phyloP scores from a whole-genome alignment of 2,113 vertebrate species.

The Passer domesticus region DNA sequence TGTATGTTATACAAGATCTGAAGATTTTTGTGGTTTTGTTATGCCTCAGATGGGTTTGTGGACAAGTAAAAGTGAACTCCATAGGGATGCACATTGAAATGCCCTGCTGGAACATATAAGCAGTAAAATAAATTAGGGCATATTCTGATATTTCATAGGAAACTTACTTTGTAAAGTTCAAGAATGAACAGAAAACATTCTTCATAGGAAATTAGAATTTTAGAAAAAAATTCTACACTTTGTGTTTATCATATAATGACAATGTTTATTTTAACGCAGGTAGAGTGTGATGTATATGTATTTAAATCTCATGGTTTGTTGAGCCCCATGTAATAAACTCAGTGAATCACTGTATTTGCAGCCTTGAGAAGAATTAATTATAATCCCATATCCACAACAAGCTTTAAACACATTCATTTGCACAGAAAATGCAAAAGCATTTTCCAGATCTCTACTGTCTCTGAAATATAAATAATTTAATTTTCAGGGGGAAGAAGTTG shows the following conservation, averaged over 20 bases:
- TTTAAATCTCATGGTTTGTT: slow-evolving; percentile 55
- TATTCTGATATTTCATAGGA: neutral
- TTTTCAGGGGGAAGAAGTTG: neutral
- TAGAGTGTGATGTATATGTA: neutral
- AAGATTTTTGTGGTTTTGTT: neutral
- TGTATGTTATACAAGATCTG: neutral
- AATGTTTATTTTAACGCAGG: slow-evolving; percentile 18
- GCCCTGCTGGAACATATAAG: neutral
- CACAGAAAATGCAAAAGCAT: neutral
- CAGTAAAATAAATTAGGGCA: neutral
- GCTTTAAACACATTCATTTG: neutral
- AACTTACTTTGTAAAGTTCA: neutral
- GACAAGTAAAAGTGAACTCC: neutral
- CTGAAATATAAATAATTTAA: neutral
- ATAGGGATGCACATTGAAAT: neutral
- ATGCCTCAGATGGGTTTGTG: neutral
- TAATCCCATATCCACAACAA: neutral
- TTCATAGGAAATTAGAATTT: neutral
- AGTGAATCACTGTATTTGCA: slow-evolving; percentile 34
- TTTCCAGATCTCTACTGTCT: neutral
- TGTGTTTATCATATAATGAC: neutral
- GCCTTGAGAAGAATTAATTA: slow-evolving; percentile 22
- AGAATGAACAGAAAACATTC: neutral
- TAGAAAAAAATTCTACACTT: neutral
- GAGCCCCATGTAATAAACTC: slow-evolving; percentile 15